These are phyloP conservation scores for Leptoclinus maculatus DNA, from an alignment of 2,797 vertebrate genomes.

Conservation along the genomic window DNA sequence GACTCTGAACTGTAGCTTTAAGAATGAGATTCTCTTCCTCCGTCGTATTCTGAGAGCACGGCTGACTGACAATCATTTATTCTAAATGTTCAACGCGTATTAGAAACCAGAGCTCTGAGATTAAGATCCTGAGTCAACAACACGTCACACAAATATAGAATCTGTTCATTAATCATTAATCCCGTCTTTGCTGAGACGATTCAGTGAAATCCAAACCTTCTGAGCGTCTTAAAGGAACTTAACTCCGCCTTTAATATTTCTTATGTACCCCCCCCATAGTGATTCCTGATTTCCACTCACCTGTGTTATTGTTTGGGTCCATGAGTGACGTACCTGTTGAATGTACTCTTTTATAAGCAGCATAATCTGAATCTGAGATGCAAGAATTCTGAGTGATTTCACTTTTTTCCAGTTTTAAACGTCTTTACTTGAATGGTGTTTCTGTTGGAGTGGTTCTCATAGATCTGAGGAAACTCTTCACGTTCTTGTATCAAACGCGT, in stretches of 20 bases:
- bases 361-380: constrained; percentile 72
- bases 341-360: constrained; percentile 80
- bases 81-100: background rate
- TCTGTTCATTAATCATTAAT: background rate
- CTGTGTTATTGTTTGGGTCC: constrained; percentile 61
- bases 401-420: constrained; percentile 48
- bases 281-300: constrained; percentile 55
- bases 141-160: background rate
- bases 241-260: constrained; percentile 34
- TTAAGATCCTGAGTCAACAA: background rate
- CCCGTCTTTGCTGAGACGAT: background rate
- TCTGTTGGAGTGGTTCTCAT: constrained; percentile 48
- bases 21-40: background rate
- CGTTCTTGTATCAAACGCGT: constrained; percentile 44
- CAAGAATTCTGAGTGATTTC: constrained; percentile 71
- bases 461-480: constrained; percentile 26
- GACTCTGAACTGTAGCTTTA: constrained; percentile 23
- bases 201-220: background rate
- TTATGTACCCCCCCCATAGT: constrained; percentile 16
- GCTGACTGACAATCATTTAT: constrained; percentile 56
- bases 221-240: background rate
- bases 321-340: constrained; percentile 76
- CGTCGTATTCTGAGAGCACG: background rate
- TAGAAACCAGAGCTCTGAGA: background rate
- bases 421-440: constrained; percentile 72